Base-by-base conservation (phyloP, 2,113 vertebrate genomes). In the Diphyllodes magnificus region DNA sequence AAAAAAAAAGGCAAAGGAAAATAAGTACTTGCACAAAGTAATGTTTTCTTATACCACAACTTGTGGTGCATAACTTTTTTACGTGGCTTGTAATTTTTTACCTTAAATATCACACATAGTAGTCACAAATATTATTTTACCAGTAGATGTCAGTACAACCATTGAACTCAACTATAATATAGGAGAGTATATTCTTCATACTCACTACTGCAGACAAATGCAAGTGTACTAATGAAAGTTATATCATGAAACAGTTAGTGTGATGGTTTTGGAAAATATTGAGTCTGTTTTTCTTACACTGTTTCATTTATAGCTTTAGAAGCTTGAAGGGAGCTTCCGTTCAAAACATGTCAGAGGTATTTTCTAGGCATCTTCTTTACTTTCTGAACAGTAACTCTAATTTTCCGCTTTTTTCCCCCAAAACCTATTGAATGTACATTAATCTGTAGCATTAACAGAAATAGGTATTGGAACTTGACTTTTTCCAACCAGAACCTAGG, bases 111-210 rank as follows among this genome's bases (percentile, higher is more conserved):
- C n/a, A 49, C 30, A 20, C 42, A 57, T 51, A 51, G 54, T 88
- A 68, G 70, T 85, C 92, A 64, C 64, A 87, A 95, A 65, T 91
- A 76, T 50, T 93, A 54, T 79, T 70, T 77, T 49, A 91, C 97
- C 97, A 98, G 98, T 94, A 98, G 98, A 95, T 98, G 98, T 98
- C 98, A 97, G 97, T 97, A 77, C 82, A 97, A 81, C 92, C 98
- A 97, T 93, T 97, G 92, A 92, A 85, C 94, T 96, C 81, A 88
- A 31, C n/a, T 51, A 51, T 30, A 82, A 35, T 77, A 81, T 33
- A 91, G 60, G 25, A 80, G 79, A 80, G 17, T 57, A 35, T 80
- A 57, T 85, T 88, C 64, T 84, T 78, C 2, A 0, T 87, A 66
- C 79, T 84, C 81, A 73, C 39, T 96, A 31, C 53, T 84, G 33